Percentiles rank a stretch among this genome's conserved stretches.
These are phyloP conservation scores for Dallia pectoralis DNA, from an alignment of 2,797 vertebrate genomes.

Conservation along the genomic window DNA sequence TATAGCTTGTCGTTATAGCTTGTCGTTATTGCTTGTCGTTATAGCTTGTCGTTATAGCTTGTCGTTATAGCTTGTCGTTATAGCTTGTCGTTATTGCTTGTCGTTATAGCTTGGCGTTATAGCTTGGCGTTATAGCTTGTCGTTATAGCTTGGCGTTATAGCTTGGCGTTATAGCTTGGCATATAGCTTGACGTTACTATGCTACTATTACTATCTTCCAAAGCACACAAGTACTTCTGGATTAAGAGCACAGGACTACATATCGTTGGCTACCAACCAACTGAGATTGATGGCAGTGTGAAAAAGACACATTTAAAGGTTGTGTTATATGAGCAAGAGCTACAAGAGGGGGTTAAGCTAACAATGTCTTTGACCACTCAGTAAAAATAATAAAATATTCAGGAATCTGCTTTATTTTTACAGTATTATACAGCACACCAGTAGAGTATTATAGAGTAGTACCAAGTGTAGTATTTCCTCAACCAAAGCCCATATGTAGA, in stretches of 20 bases:
- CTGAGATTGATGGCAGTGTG: constrained; percentile 9
- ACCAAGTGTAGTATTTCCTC: background rate
- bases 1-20: too few species aligned
- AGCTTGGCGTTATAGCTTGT: too few species aligned
- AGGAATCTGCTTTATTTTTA: background rate
- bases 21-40: too few species aligned
- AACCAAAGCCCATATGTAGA: background rate
- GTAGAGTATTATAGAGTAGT: too few species aligned
- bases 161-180: too few species aligned
- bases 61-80: too few species aligned
- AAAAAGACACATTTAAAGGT: constrained; percentile 3
- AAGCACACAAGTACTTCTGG: constrained; percentile 4
- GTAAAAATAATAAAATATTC: background rate
- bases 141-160: too few species aligned
- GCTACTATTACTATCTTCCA: too few species aligned
- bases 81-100: too few species aligned
- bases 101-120: too few species aligned
- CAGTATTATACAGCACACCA: background rate
- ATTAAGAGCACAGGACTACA: constrained; percentile 9
- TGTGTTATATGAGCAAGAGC: background rate
- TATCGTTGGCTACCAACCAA: background rate
- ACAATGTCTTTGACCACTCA: background rate
- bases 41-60: too few species aligned
- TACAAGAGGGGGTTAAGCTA: background rate
- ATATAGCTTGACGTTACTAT: too few species aligned